Percentiles rank a stretch among this genome's conserved stretches.
phyloP scores from a whole-genome alignment of 2,888 invertebrate genomes.

The Azorinus chamasolen region DNA sequence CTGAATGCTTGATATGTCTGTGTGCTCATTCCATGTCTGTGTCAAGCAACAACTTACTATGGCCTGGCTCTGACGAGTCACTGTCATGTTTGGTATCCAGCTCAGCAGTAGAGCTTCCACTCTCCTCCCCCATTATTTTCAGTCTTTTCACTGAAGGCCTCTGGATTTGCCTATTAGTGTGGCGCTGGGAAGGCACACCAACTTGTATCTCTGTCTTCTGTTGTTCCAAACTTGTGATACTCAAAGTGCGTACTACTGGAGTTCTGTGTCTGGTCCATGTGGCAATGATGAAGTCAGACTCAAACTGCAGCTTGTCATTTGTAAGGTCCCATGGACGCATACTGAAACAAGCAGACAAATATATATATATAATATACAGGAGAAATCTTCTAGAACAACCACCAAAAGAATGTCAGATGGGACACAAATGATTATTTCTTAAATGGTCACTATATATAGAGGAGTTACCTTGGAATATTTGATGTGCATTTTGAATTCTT shows the following conservation, averaged over 20 bases:
- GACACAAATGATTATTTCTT: too few relatives aligned
- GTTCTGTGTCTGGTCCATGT: slow-evolving; percentile 93
- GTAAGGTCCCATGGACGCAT: slow-evolving; percentile 95
- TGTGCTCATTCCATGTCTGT: too few relatives aligned
- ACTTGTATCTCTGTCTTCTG: slow-evolving; percentile 55
- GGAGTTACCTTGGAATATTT: too few relatives aligned
- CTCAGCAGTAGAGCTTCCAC: slow-evolving; percentile 77
- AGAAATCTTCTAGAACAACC: too few relatives aligned
- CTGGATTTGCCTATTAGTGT: slow-evolving; percentile 45
- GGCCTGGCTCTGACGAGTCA: slow-evolving; percentile 73
- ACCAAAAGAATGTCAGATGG: too few relatives aligned
- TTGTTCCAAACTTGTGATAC: slow-evolving; percentile 89
- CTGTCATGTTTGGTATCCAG: slow-evolving; percentile 72
- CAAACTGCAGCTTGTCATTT: slow-evolving; percentile 95
- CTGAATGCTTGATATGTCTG: too few relatives aligned
- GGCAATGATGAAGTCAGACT: slow-evolving; percentile 92
- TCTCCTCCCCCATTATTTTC: slow-evolving; percentile 72
- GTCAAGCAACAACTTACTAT: slow-evolving; percentile 46
- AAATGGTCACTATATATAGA: too few relatives aligned
- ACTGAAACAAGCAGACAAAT: slow-evolving; percentile 78
- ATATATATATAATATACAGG: too few relatives aligned
- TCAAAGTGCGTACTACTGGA: slow-evolving; percentile 91
- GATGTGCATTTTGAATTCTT: too few relatives aligned
- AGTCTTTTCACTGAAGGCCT: slow-evolving; percentile 63
- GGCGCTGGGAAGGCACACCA: slow-evolving; percentile 29